phyloP scores from a whole-genome alignment of 1,140 invertebrate species.

The Scaptomyza graminum region DNA sequence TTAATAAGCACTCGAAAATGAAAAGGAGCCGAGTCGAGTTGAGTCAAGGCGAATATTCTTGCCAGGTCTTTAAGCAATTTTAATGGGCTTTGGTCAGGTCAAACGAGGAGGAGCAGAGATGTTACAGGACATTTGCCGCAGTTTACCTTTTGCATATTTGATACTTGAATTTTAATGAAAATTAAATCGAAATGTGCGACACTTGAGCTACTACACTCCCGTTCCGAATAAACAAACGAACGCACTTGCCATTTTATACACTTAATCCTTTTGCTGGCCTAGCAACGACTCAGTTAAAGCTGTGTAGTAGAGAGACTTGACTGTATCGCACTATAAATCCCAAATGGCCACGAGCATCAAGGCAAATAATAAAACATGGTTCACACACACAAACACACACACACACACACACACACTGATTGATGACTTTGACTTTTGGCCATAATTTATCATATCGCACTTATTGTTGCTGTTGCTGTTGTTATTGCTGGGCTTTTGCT shows the following conservation, averaged over 20 bases:
- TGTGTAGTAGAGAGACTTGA: background rate
- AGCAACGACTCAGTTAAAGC: conserved; percentile 1
- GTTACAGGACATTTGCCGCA: conserved; percentile 45
- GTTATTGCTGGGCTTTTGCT: conserved; percentile 40
- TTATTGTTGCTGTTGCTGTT: conserved; percentile 43
- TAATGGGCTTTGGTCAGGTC: conserved; percentile 65
- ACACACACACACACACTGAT: conserved; percentile 44
- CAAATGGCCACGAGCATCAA: conserved; percentile 70
- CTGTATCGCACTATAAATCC: conserved; percentile 40
- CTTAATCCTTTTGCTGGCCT: conserved; percentile 62
- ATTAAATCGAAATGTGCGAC: conserved; percentile 82
- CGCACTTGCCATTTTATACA: conserved; percentile 55
- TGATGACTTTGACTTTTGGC: conserved; percentile 81
- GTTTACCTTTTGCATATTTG: conserved; percentile 80
- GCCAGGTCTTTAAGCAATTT: conserved; percentile 78
- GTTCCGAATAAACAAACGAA: conserved; percentile 4
- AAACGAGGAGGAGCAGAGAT: background rate
- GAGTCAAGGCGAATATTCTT: conserved; percentile 15
- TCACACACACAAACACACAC: background rate
- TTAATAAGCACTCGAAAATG: conserved; percentile 82
- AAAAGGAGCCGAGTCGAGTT: conserved; percentile 63
- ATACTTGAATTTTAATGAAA: conserved; percentile 81
- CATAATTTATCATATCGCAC: conserved; percentile 71
- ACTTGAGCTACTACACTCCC: conserved; percentile 44
- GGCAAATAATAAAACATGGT: conserved; percentile 78